Evolutionary conservation across 2,888 invertebrate genomes (phyloP).

Genomic region (Limenitis camilla): DNA sequence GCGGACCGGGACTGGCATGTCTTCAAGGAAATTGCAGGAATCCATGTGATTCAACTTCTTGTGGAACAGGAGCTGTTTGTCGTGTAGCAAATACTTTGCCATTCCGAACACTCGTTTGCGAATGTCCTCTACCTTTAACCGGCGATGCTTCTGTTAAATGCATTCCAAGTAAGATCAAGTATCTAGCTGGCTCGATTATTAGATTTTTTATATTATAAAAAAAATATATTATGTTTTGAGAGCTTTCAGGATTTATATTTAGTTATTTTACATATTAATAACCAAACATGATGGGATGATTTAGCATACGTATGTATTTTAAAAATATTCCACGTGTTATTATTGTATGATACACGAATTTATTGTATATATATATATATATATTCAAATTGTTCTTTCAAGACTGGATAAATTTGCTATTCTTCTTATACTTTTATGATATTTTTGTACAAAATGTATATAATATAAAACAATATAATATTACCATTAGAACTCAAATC

Average conservation of each 20-base stretch:
- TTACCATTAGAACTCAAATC: too few relatives aligned
- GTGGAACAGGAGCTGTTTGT: conserved; percentile 87
- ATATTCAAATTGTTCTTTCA: background rate
- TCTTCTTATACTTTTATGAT: background rate
- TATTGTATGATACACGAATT: conserved; percentile 17
- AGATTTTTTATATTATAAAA: background rate
- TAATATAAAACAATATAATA: too few relatives aligned
- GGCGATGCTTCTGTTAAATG: conserved; percentile 92
- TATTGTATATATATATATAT: conserved; percentile 5
- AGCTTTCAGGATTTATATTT: background rate
- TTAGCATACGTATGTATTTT: background rate
- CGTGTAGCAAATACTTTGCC: conserved; percentile 90
- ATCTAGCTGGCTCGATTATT: background rate
- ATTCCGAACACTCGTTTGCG: conserved; percentile 89
- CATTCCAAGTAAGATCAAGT: conserved; percentile 77
- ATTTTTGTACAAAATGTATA: too few relatives aligned
- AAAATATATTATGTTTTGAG: conserved; percentile 1
- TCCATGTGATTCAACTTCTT: conserved; percentile 86
- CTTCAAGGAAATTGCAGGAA: conserved; percentile 85
- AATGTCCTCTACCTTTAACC: conserved; percentile 86
- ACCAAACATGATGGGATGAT: background rate
- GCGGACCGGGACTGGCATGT: conserved; percentile 89
- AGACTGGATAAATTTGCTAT: background rate
- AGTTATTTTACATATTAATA: background rate
- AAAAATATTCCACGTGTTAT: conserved; percentile 2